These are phyloP conservation scores for Ferrisia virgata DNA, from an alignment of 2,888 invertebrate genomes.

Conservation along the genomic window DNA sequence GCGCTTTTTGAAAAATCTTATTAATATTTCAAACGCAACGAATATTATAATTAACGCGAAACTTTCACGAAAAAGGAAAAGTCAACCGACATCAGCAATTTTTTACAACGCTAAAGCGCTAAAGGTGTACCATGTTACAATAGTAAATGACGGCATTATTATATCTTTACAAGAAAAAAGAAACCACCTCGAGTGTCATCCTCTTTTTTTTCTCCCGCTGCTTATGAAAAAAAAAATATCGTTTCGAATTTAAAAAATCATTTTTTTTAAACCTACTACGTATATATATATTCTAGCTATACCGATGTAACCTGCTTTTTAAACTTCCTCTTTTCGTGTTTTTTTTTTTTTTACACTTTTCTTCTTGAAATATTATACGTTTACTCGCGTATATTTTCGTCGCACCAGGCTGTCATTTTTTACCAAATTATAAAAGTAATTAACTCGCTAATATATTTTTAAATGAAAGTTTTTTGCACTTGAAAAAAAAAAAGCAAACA, in stretches of 20 bases:
- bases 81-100: conserved; percentile 14
- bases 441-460: conserved; percentile 4
- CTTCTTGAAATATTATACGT: neutral
- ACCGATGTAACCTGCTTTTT: neutral
- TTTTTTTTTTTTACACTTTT: neutral
- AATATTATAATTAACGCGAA: conserved; percentile 9
- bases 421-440: conserved; percentile 12
- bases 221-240: neutral
- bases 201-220: neutral
- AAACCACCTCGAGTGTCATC: neutral
- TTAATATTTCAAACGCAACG: conserved; percentile 14
- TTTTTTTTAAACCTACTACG: neutral
- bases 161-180: neutral
- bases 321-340: neutral
- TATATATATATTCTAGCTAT: too few relatives aligned
- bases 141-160: conserved; percentile 14
- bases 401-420: neutral
- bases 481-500: too few relatives aligned
- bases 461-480: neutral
- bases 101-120: neutral
- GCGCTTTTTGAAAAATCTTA: neutral
- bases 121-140: conserved; percentile 10
- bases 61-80: neutral
- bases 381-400: neutral
- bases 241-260: conserved; percentile 1